Percentiles rank a stretch among this genome's conserved stretches.
Evolutionary conservation across 2,888 invertebrate genomes (phyloP).

Genomic region (Subacronicta megacephala): DNA sequence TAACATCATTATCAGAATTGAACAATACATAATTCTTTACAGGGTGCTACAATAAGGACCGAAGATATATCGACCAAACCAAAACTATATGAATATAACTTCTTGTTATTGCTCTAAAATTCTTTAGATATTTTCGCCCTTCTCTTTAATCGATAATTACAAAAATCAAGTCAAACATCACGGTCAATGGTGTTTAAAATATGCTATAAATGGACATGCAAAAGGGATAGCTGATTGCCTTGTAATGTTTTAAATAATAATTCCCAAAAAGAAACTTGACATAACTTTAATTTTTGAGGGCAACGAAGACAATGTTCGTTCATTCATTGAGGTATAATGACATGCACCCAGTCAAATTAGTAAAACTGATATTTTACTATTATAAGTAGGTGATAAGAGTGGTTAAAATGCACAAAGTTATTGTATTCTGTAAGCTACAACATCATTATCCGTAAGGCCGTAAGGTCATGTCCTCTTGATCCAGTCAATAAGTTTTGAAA

Average conservation of each 20-base stretch:
- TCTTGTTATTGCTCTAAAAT: slow-evolving; percentile 27
- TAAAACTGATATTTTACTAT: neutral
- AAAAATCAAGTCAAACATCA: slow-evolving; percentile 51
- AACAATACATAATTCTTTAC: no score
- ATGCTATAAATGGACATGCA: slow-evolving; percentile 49
- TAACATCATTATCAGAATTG: neutral
- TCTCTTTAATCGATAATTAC: slow-evolving; percentile 47
- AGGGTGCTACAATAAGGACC: no score
- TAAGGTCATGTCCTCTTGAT: no score
- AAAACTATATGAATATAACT: neutral
- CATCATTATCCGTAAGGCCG: no score
- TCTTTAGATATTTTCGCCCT: slow-evolving; percentile 46
- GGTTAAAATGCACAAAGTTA: no score
- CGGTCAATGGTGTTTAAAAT: slow-evolving; percentile 45
- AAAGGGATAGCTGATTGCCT: slow-evolving; percentile 57
- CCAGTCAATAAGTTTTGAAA: no score
- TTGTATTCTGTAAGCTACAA: no score
- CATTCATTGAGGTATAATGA: slow-evolving; percentile 1
- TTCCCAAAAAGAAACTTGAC: slow-evolving; percentile 52
- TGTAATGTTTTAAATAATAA: slow-evolving; percentile 44
- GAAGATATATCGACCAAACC: no score
- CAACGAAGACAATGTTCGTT: slow-evolving; percentile 25
- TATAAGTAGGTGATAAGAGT: no score
- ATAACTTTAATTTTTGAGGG: slow-evolving; percentile 33
- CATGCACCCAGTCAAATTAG: neutral